Percentiles rank a stretch among this genome's conserved stretches.
Evolutionary conservation across 2,888 invertebrate species (phyloP).

Genomic region (Stratiomys singularior): DNA sequence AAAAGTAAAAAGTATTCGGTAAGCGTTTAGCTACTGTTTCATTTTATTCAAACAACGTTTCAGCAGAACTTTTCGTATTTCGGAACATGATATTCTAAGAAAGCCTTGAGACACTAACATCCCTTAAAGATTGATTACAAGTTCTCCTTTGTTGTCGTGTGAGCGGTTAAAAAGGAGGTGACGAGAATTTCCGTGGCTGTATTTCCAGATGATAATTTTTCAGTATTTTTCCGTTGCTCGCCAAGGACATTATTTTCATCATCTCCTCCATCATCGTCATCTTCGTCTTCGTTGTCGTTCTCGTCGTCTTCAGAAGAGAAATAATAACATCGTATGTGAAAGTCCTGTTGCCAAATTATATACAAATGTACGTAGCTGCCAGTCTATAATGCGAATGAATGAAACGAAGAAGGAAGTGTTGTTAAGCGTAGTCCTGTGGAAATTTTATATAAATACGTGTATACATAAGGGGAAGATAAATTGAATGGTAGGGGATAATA

Average conservation of each 20-base stretch:
- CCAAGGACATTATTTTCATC: background rate
- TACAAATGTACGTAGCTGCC: background rate
- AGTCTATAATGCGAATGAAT: background rate
- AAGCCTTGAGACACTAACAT: background rate
- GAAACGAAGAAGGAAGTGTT: background rate
- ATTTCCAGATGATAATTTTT: background rate
- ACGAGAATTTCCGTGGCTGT: background rate
- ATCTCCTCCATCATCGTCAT: background rate
- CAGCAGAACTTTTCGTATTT: background rate
- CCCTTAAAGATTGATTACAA: background rate
- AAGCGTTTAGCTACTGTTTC: background rate
- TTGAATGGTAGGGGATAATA: background rate
- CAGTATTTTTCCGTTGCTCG: background rate
- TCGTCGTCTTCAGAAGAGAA: background rate
- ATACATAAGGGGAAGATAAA: background rate
- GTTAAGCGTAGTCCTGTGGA: background rate
- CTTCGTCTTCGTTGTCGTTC: background rate
- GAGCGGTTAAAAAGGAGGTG: background rate
- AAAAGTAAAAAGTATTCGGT: too few species aligned
- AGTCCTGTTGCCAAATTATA: background rate
- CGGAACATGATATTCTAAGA: too few species aligned
- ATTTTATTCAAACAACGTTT: background rate
- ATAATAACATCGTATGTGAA: background rate
- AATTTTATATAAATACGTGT: background rate
- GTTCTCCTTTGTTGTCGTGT: background rate